These are phyloP conservation scores for Dipodomys ordii DNA, from an alignment of 2,113 vertebrate genomes.

Conservation along the genomic window DNA sequence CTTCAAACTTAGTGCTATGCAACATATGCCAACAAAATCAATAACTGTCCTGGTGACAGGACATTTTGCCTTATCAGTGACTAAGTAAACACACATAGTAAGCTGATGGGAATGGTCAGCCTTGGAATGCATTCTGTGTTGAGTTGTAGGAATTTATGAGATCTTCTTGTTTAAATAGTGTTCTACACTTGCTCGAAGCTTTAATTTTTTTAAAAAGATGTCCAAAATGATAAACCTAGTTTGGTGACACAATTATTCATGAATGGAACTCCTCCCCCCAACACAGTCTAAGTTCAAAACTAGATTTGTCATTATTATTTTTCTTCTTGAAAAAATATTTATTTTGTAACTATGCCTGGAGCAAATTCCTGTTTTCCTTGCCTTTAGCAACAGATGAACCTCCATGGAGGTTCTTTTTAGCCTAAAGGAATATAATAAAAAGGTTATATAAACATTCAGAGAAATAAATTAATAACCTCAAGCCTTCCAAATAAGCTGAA, in stretches of 20 bases:
- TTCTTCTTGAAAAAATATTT: constrained; percentile 61
- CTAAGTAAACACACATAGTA: constrained; percentile 38
- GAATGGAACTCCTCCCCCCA: background rate
- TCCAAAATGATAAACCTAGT: constrained; percentile 59
- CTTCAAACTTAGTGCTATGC: background rate
- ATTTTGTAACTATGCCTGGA: constrained; percentile 65
- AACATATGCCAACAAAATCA: constrained; percentile 52
- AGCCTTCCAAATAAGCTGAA: constrained; percentile 57
- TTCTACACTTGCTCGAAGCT: background rate
- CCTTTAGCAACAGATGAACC: constrained; percentile 60
- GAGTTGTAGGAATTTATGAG: constrained; percentile 22
- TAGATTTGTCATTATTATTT: constrained; percentile 64
- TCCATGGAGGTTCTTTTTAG: constrained; percentile 48
- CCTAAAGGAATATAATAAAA: constrained; percentile 56
- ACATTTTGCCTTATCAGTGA: constrained; percentile 56
- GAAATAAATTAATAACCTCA: constrained; percentile 54
- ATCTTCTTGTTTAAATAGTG: background rate
- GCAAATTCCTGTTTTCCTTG: constrained; percentile 56
- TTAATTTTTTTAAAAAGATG: constrained; percentile 5
- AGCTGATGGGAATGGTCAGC: constrained; percentile 32
- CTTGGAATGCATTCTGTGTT: constrained; percentile 46
- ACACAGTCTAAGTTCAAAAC: constrained; percentile 48
- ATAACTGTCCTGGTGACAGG: constrained; percentile 17
- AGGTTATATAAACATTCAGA: constrained; percentile 57
- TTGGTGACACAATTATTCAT: constrained; percentile 23